phyloP scores from a whole-genome alignment of 2,888 invertebrate species.

The Tethea ocularis region DNA sequence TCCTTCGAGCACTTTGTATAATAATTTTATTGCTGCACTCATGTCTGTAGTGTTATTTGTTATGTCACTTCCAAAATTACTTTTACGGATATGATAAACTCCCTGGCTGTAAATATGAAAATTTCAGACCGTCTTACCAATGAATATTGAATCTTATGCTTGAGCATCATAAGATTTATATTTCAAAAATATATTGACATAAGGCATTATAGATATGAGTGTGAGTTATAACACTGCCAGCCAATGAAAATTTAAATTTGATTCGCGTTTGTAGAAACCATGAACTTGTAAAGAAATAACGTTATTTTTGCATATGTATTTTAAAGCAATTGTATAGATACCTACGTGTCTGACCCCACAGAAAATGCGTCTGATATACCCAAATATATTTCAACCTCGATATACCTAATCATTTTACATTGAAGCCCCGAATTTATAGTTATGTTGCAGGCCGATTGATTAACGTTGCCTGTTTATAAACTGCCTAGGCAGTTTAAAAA shows the following conservation, averaged over 20 bases:
- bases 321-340: background rate
- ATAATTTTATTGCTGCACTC: conserved; percentile 22
- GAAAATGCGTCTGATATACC: background rate
- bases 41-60: conserved; percentile 32
- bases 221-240: background rate
- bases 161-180: too few relatives aligned
- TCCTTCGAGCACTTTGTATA: conserved; percentile 5
- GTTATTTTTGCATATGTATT: conserved; percentile 8
- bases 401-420: too few relatives aligned
- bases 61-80: background rate
- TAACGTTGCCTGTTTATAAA: too few relatives aligned
- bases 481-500: too few relatives aligned
- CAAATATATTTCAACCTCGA: too few relatives aligned
- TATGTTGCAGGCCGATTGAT: too few relatives aligned
- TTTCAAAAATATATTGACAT: background rate
- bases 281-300: conserved; percentile 1
- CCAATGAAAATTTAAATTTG: background rate
- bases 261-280: background rate
- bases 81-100: too few relatives aligned
- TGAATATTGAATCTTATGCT: too few relatives aligned
- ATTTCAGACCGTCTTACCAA: too few relatives aligned
- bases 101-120: too few relatives aligned
- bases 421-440: background rate
- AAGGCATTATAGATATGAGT: conserved; percentile 9
- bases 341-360: background rate